Conservation (phyloP, 2,797 vertebrate genomes). For the Enteromius fasciolatus region DNA sequence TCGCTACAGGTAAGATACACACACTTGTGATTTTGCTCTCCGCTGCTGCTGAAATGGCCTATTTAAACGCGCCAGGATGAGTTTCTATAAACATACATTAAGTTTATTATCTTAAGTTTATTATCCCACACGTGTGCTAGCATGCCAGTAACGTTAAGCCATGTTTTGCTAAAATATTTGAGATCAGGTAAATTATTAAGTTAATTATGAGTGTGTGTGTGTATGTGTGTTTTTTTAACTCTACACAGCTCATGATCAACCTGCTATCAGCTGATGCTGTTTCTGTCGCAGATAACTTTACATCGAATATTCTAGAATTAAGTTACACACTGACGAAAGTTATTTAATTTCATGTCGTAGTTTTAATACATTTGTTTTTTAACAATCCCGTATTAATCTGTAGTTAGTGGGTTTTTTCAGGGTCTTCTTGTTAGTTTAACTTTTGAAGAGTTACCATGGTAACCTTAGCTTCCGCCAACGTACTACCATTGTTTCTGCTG, state of each 20-base stretch:
- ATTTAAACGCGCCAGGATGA: no score
- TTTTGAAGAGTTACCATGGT: neutral
- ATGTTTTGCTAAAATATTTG: neutral
- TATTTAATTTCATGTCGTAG: neutral
- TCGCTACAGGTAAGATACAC: conserved; percentile 12
- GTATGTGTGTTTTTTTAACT: neutral
- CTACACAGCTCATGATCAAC: neutral
- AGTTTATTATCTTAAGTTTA: no score
- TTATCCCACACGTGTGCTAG: neutral
- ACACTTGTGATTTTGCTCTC: neutral
- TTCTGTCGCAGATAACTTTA: neutral
- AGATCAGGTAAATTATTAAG: neutral
- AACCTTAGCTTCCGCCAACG: neutral
- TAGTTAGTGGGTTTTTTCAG: neutral
- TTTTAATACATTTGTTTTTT: neutral
- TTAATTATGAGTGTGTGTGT: no score
- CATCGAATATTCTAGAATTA: neutral
- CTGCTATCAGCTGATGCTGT: neutral
- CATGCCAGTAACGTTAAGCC: neutral
- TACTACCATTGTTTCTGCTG: neutral
- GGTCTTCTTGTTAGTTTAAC: neutral
- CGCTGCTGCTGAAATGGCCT: neutral
- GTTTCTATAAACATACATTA: neutral
- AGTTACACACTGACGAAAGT: neutral
- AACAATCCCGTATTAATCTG: neutral